Evolutionary conservation across 37 sponge, comb jelly and placozoan species (phyloP).

Genomic region (Halisarca cf. caerulea): DNA sequence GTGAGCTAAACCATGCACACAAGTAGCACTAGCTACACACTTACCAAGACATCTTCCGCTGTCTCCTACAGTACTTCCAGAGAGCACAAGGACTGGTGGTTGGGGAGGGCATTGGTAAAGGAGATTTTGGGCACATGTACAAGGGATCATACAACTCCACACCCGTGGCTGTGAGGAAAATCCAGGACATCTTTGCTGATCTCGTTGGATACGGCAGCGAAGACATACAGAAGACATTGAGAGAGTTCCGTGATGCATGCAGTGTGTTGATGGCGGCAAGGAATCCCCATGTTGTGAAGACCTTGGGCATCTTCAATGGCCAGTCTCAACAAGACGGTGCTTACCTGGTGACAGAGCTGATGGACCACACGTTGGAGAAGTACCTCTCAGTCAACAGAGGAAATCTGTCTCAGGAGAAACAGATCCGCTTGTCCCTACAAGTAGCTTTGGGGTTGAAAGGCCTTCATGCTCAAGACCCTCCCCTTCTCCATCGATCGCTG

Average conservation of each 20-base stretch:
- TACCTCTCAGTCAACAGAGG: conserved; percentile 18
- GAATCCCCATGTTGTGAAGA: background rate
- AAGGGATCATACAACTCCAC: background rate
- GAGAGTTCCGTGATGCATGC: conserved; percentile 2
- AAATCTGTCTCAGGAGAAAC: background rate
- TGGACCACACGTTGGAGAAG: conserved; percentile 16
- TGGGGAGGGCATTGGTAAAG: background rate
- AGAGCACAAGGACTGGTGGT: background rate
- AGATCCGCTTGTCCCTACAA: background rate
- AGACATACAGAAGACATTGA: background rate
- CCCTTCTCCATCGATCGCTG: background rate
- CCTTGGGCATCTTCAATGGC: background rate
- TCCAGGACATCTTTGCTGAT: background rate
- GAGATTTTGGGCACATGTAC: background rate
- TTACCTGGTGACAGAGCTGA: conserved; percentile 2
- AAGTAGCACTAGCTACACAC: no score
- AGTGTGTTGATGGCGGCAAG: background rate
- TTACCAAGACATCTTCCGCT: no score
- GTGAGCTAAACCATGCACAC: no score
- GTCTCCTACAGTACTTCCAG: no score
- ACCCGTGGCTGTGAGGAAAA: conserved; percentile 18
- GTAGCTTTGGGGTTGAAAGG: background rate
- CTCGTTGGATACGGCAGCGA: background rate
- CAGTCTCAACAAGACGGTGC: background rate
- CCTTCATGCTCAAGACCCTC: background rate